A percentile compares a stretch with the other conserved stretches of the same genome.
Evolutionary conservation across 2,888 invertebrate genomes (phyloP).

Genomic region (Lamproptera curius): DNA sequence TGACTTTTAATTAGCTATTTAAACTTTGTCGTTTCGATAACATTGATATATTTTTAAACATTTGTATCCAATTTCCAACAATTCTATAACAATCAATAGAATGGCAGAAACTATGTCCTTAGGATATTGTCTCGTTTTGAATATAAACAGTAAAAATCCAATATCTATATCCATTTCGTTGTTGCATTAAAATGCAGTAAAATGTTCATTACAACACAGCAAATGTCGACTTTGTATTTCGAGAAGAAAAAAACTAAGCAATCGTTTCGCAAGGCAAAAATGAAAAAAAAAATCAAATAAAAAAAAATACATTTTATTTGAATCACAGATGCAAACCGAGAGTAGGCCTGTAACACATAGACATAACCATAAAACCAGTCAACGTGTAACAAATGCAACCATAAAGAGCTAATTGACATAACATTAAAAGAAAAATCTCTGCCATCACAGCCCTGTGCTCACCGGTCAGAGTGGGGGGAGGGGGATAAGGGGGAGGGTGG

Average conservation of each 20-base stretch:
- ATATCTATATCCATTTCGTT: slow-evolving; percentile 13
- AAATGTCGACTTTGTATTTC: slow-evolving; percentile 10
- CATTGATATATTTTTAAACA: slow-evolving; percentile 15
- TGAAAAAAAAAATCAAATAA: slow-evolving; percentile 41
- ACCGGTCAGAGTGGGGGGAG: no score
- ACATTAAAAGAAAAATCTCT: slow-evolving; percentile 8
- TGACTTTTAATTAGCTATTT: slow-evolving; percentile 6
- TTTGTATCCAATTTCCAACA: slow-evolving; percentile 9
- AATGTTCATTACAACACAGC: slow-evolving; percentile 2
- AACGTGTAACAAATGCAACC: slow-evolving; percentile 22
- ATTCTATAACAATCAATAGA: slow-evolving; percentile 12
- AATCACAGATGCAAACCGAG: slow-evolving; percentile 62
- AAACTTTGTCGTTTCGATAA: slow-evolving; percentile 7
- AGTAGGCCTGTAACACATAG: slow-evolving; percentile 31
- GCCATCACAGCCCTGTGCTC: slow-evolving; percentile 9
- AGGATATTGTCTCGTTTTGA: slow-evolving; percentile 14
- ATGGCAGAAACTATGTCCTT: slow-evolving; percentile 10
- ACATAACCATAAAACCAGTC: slow-evolving; percentile 19
- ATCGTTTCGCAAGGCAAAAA: slow-evolving; percentile 30
- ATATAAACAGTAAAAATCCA: slow-evolving; percentile 11
- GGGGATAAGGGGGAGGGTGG: no score
- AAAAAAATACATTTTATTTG: slow-evolving; percentile 63
- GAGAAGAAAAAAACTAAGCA: slow-evolving; percentile 5
- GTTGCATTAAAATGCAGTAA: slow-evolving; percentile 6
- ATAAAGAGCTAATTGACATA: slow-evolving; percentile 14